Base-by-base conservation (phyloP, 2,888 invertebrate genomes). In the Himalopsyche kuldschensis region DNA sequence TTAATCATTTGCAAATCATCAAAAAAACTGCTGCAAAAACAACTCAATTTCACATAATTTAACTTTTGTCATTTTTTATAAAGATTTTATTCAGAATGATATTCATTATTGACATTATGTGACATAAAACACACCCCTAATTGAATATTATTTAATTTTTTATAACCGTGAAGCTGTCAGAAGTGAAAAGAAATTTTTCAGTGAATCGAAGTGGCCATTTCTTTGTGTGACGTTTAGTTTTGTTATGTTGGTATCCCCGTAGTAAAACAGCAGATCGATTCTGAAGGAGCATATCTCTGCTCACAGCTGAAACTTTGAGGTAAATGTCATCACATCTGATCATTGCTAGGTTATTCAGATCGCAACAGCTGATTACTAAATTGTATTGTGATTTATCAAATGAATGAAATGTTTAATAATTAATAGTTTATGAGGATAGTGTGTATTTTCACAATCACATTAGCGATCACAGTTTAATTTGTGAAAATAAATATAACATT, bases 221-320 rank as follows among this genome's bases (percentile, higher is more conserved):
- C 82, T 82, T 82, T 82, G 82, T 82, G 79, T 75, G 79, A 79
- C 79, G 69, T 82, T 82, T 79, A 75, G 31, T 30, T 82, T 82
- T 82, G 69, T 82, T 79, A 47, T 69, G 82, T 82, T 82, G 82
- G 82, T 82, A 82, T 32, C 78, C 24, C 55, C 55, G 55, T 31
- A 75, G 78, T 79, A 77, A 77, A 75, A n/a, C 32, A 63, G 35
- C 48, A 55, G 81, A 81, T 81, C 81, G 81, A 81, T 81, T 27
- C 30, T 76, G 80, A 46, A 31, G 77, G 48, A 77, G 80, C 81
- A 35, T 76, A 77, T 63, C 55, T 77, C 81, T 77, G 77, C 81
- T 76, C 81, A 81, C 81, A 81, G 81, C 81, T 81, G 81, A 81
- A 55, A 55, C 55, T 20, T 55, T 20, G 55, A 55, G 55, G 55